phyloP scores from a whole-genome alignment of 2,113 vertebrate species.

The Grammomys surdaster region DNA sequence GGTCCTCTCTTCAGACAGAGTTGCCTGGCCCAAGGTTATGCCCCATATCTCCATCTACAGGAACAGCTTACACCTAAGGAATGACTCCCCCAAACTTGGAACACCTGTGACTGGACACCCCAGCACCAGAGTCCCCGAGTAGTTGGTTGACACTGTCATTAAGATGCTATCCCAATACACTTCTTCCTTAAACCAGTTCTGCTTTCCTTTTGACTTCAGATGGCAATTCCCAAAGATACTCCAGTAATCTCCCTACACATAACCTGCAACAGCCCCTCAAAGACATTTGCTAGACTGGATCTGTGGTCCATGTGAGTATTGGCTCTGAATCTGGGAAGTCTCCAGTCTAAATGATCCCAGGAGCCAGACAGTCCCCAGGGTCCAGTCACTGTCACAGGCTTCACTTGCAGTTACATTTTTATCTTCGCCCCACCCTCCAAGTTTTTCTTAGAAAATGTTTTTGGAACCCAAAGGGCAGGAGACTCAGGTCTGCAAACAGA shows the following conservation, averaged over 20 bases:
- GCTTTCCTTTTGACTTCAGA: conserved; percentile 28
- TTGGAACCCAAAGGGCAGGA: conserved; percentile 31
- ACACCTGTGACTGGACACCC: conserved; percentile 22
- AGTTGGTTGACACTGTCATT: background rate
- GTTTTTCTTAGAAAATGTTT: conserved; percentile 55
- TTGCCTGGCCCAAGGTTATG: background rate
- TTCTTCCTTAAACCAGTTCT: conserved; percentile 45
- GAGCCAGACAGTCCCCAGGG: conserved; percentile 8
- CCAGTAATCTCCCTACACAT: background rate
- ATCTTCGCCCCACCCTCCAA: background rate
- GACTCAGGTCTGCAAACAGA: background rate
- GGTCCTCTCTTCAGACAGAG: background rate
- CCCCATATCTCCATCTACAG: background rate
- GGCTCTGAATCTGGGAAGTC: conserved; percentile 41
- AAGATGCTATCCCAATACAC: background rate
- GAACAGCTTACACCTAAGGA: background rate
- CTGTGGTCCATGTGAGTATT: background rate
- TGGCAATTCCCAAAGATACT: background rate
- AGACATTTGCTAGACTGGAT: background rate
- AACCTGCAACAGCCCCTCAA: background rate
- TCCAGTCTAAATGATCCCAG: conserved; percentile 52
- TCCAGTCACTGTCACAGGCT: background rate
- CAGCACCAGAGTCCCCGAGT: background rate
- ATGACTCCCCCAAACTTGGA: background rate
- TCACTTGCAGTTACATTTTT: conserved; percentile 52